phyloP scores from a whole-genome alignment of 2,888 invertebrate species.

The Meta bourneti region DNA sequence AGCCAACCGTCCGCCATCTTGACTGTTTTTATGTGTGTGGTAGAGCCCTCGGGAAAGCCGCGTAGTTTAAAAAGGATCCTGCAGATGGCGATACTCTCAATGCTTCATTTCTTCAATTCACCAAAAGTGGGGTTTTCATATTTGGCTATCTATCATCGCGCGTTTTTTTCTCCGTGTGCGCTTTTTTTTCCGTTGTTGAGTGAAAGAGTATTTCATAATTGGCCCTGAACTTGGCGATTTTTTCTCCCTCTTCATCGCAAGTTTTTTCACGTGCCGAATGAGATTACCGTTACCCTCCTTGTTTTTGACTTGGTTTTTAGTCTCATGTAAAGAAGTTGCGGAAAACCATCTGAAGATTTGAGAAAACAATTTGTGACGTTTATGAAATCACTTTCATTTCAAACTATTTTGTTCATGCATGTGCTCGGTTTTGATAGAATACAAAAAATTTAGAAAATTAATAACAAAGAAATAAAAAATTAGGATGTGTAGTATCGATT shows the following conservation, averaged over 20 bases:
- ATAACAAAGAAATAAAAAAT: too few relatives aligned
- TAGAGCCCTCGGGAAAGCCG: conserved; percentile 48
- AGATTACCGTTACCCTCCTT: conserved; percentile 49
- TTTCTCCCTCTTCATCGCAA: conserved; percentile 26
- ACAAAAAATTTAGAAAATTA: too few relatives aligned
- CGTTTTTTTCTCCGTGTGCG: conserved; percentile 19
- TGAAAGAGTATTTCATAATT: conserved; percentile 55
- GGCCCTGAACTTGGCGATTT: conserved; percentile 68
- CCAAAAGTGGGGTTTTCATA: conserved; percentile 71
- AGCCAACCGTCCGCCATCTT: conserved; percentile 76
- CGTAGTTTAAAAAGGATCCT: conserved; percentile 70
- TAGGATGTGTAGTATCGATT: too few relatives aligned
- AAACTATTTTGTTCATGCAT: too few relatives aligned
- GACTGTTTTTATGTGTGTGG: conserved; percentile 75
- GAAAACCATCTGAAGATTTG: too few relatives aligned
- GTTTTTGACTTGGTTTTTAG: not conserved
- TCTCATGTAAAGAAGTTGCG: not conserved
- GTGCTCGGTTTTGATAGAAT: too few relatives aligned
- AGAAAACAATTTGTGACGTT: too few relatives aligned
- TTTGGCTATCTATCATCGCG: conserved; percentile 72
- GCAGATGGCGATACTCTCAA: conserved; percentile 76
- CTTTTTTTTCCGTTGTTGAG: conserved; percentile 44
- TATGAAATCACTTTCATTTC: too few relatives aligned
- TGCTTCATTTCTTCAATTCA: conserved; percentile 50
- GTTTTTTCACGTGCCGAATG: conserved; percentile 42